These are phyloP conservation scores for Clanis bilineata DNA, from an alignment of 2,888 invertebrate species.

Conservation along the genomic window DNA sequence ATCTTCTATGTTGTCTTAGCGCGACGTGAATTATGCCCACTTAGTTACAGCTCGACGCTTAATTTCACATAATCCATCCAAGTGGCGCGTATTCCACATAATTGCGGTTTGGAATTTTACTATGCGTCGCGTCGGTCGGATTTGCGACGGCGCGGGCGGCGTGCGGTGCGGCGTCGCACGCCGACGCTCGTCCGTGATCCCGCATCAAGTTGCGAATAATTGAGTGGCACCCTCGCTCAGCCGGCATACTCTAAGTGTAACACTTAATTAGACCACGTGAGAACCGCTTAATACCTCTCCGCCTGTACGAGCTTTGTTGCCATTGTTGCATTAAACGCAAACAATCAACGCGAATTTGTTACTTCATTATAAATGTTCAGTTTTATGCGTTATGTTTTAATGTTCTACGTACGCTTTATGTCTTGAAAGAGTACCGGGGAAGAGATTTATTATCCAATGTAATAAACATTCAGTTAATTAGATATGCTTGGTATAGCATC, in stretches of 20 bases:
- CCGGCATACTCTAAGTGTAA: constrained; percentile 59
- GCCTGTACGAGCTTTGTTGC: constrained; percentile 47
- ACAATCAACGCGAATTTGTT: constrained; percentile 46
- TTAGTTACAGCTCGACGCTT: constrained; percentile 65
- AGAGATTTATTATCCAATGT: background rate
- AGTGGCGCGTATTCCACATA: constrained; percentile 69
- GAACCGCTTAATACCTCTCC: constrained; percentile 58
- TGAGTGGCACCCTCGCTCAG: constrained; percentile 61
- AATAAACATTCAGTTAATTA: background rate
- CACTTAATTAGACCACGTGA: constrained; percentile 76
- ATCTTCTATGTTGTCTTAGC: constrained; percentile 32
- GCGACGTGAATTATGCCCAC: constrained; percentile 62
- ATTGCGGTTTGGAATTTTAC: constrained; percentile 69
- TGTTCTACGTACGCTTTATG: background rate
- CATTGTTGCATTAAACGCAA: constrained; percentile 56
- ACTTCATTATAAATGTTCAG: constrained; percentile 24
- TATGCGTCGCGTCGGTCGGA: constrained; percentile 56
- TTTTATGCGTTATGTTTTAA: constrained; percentile 26
- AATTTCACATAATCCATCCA: constrained; percentile 76
- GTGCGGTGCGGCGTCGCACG: background rate
- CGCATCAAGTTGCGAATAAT: constrained; percentile 77
- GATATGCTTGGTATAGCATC: background rate
- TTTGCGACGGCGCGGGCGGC: constrained; percentile 42
- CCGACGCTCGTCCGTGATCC: constrained; percentile 54
- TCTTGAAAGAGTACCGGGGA: background rate